Evolutionary conservation across 2,888 invertebrate species (phyloP).

Genomic region (Muschampia plurimacula): DNA sequence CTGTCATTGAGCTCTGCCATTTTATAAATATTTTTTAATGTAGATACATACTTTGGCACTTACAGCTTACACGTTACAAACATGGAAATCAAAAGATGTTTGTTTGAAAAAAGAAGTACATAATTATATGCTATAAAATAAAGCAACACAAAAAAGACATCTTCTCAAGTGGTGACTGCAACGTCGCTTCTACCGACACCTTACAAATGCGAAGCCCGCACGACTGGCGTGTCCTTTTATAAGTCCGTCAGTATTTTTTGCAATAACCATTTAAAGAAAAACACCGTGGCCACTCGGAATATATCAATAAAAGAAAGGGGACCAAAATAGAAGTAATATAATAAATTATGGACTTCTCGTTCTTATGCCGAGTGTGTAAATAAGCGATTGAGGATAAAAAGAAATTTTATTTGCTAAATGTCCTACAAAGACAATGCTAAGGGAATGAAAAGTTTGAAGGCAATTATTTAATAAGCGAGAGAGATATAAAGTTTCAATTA

Average conservation of each 20-base stretch:
- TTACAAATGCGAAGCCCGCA: slow-evolving; percentile 22
- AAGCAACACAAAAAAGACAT: not conserved
- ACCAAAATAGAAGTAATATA: slow-evolving; percentile 6
- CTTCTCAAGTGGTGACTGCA: slow-evolving; percentile 4
- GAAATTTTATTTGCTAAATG: too few species aligned
- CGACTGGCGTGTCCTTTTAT: slow-evolving; percentile 20
- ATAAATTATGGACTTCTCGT: not conserved
- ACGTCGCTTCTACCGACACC: slow-evolving; percentile 10
- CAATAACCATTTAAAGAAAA: slow-evolving; percentile 26
- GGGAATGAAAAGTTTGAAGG: too few species aligned
- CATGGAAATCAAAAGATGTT: not conserved
- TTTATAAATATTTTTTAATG: not conserved
- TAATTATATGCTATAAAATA: not conserved
- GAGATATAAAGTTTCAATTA: too few species aligned
- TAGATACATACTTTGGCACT: not conserved
- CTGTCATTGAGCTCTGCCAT: too few species aligned
- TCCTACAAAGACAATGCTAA: too few species aligned
- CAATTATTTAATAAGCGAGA: too few species aligned
- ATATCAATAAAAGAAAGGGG: slow-evolving; percentile 5
- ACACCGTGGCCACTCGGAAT: slow-evolving; percentile 8
- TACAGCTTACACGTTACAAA: not conserved
- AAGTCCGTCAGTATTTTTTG: slow-evolving; percentile 21
- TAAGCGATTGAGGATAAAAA: not conserved
- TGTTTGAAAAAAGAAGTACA: not conserved
- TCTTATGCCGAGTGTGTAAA: not conserved